Conservation (phyloP, 2,113 vertebrate genomes). For the Mixornis gularis region DNA sequence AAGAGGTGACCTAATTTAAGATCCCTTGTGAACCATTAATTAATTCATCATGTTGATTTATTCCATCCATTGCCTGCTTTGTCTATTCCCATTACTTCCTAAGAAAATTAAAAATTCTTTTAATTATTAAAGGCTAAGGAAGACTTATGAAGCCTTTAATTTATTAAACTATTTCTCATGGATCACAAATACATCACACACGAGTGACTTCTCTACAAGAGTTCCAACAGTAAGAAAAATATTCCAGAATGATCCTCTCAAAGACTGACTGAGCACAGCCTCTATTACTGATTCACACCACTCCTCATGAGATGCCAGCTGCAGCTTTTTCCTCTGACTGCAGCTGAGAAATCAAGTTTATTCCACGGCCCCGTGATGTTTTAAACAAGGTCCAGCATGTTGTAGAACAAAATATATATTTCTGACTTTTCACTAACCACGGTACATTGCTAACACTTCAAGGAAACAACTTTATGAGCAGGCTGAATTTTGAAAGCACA, state of each 20-base stretch:
- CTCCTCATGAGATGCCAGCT: neutral
- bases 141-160: conserved; percentile 33
- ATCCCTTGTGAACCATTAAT: conserved; percentile 46
- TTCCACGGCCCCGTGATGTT: neutral
- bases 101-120: conserved; percentile 59
- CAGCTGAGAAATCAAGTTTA: neutral
- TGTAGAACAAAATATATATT: neutral
- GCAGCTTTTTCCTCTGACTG: neutral
- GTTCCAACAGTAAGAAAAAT: neutral
- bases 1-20: conserved; percentile 60
- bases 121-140: conserved; percentile 57
- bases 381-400: neutral
- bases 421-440: neutral
- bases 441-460: neutral
- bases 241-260: neutral
- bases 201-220: neutral
- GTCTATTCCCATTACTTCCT: conserved; percentile 57
- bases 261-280: neutral
- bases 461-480: neutral
- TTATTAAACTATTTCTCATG: conserved; percentile 51
- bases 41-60: conserved; percentile 68
- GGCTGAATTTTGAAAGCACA: neutral
- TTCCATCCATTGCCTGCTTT: conserved; percentile 42
- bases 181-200: conserved; percentile 29
- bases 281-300: neutral